phyloP scores from a whole-genome alignment of 2,888 invertebrate genomes.

The Leucania comma region DNA sequence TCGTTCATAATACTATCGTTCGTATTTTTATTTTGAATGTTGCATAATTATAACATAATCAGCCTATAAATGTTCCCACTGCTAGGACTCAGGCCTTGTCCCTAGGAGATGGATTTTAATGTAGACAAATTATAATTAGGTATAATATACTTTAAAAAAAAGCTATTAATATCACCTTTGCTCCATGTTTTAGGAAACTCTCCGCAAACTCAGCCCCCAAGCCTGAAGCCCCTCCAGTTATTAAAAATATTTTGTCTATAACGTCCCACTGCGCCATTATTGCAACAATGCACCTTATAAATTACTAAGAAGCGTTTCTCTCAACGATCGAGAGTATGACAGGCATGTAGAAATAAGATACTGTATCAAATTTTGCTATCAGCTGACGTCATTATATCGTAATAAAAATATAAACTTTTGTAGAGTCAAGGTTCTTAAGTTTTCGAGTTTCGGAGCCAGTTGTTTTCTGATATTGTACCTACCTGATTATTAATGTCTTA shows the following conservation, averaged over 20 bases:
- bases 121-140: neutral
- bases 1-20: neutral
- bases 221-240: conserved; percentile 77
- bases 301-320: conserved; percentile 1
- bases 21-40: neutral
- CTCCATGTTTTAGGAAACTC: conserved; percentile 70
- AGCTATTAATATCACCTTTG: conserved; percentile 61
- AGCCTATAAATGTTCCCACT: too few species aligned
- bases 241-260: conserved; percentile 70
- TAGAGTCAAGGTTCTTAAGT: too few species aligned
- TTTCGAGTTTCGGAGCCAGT: too few species aligned
- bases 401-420: too few species aligned
- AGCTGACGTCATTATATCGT: neutral
- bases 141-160: neutral
- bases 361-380: conserved; percentile 23
- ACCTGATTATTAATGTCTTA: too few species aligned
- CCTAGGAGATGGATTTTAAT: too few species aligned
- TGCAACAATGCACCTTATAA: neutral
- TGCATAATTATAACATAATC: too few species aligned
- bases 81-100: too few species aligned
- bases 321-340: neutral
- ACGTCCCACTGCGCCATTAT: conserved; percentile 44
- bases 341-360: conserved; percentile 11
- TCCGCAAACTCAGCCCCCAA: conserved; percentile 72
- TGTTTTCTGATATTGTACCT: too few species aligned